Conservation (phyloP, 1,140 invertebrate species). For the Carposina sasakii region DNA sequence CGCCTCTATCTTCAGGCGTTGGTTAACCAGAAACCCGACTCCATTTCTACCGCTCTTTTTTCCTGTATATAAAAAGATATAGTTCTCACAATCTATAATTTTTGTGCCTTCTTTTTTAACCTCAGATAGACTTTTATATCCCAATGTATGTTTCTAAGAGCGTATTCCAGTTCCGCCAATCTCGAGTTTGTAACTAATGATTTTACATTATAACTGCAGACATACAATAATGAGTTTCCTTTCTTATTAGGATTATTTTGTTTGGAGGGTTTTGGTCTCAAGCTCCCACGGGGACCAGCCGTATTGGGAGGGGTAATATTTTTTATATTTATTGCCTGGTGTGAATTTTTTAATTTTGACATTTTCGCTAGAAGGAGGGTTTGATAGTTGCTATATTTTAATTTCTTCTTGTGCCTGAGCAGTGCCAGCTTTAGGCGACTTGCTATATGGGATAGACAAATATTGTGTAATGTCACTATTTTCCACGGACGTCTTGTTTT, state of each 20-base stretch:
- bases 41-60: slow-evolving; percentile 14
- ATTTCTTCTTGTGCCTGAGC: too few relatives aligned
- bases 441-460: too few relatives aligned
- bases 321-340: slow-evolving; percentile 9
- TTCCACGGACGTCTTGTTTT: too few relatives aligned
- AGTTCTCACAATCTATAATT: slow-evolving; percentile 23
- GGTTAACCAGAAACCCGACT: slow-evolving; percentile 19
- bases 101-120: slow-evolving; percentile 13
- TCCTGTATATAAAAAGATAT: slow-evolving; percentile 17
- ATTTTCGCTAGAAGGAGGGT: slow-evolving; percentile 12
- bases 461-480: too few relatives aligned
- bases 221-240: too few relatives aligned
- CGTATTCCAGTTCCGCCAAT: slow-evolving; percentile 15
- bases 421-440: too few relatives aligned
- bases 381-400: slow-evolving; percentile 17
- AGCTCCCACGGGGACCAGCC: slow-evolving; percentile 26
- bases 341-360: slow-evolving; percentile 10
- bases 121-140: slow-evolving; percentile 22
- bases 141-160: slow-evolving; percentile 18
- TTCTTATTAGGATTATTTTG: slow-evolving; percentile 4
- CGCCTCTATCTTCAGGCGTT: too few relatives aligned
- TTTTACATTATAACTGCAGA: slow-evolving; percentile 14
- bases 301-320: slow-evolving; percentile 23
- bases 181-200: slow-evolving; percentile 8
- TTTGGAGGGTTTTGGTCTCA: slow-evolving; percentile 22